These are phyloP conservation scores for Cerceris ruficornis DNA, from an alignment of 2,888 invertebrate genomes.

Conservation along the genomic window DNA sequence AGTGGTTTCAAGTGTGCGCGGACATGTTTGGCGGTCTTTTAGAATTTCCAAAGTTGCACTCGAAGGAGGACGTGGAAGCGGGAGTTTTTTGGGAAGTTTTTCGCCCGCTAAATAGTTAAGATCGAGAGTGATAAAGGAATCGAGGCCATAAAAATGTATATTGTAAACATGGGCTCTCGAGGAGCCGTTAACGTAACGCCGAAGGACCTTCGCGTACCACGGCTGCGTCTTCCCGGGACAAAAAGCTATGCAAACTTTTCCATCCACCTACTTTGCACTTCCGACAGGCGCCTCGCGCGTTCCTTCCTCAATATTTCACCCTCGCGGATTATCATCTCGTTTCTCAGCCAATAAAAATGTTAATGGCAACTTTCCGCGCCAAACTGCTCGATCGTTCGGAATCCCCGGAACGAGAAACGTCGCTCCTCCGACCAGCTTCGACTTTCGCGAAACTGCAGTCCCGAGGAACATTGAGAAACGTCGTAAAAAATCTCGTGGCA, in stretches of 20 bases:
- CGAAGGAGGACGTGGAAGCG: no score
- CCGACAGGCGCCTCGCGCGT: neutral
- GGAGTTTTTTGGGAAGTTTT: conserved; percentile 47
- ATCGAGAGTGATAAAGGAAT: conserved; percentile 54
- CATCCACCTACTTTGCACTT: neutral
- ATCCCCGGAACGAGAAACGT: neutral
- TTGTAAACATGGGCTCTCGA: conserved; percentile 52
- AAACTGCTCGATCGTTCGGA: conserved; percentile 18
- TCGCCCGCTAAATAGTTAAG: conserved; percentile 52
- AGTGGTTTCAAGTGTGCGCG: no score
- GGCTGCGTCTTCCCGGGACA: neutral
- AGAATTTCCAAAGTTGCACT: no score
- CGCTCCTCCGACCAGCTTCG: conserved; percentile 10
- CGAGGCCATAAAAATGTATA: conserved; percentile 65
- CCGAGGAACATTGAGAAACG: neutral
- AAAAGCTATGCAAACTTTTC: conserved; percentile 8
- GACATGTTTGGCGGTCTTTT: no score
- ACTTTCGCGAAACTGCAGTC: no score
- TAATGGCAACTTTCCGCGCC: conserved; percentile 39
- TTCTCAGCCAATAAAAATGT: conserved; percentile 43
- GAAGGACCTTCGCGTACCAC: neutral
- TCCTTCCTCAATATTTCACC: conserved; percentile 47
- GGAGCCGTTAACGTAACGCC: neutral
- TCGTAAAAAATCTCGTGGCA: conserved; percentile 35
- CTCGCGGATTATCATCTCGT: conserved; percentile 24